Evolutionary conservation across 2,797 vertebrate species (phyloP).

Genomic region (Xiphorhynchus erythropygius): DNA sequence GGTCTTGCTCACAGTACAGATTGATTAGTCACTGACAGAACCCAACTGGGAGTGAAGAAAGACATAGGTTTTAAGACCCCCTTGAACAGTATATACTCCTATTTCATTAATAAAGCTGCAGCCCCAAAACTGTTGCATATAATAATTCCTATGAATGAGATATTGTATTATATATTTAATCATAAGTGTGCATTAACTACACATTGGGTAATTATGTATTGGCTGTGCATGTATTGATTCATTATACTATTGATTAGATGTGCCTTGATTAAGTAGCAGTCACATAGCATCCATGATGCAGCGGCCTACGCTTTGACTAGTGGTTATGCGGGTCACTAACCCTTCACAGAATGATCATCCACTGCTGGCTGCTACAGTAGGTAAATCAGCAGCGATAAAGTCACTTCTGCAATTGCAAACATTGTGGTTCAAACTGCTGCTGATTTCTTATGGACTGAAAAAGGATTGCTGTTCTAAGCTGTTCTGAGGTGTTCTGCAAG

Average conservation of each 20-base stretch:
- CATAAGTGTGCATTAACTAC: background rate
- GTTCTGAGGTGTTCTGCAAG: background rate
- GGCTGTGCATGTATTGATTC: background rate
- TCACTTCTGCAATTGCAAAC: background rate
- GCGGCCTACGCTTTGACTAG: accelerated
- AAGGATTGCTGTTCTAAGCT: background rate
- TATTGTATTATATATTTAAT: background rate
- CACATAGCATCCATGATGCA: background rate
- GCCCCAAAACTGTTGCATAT: background rate
- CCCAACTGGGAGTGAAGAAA: background rate
- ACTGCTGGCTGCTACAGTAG: background rate
- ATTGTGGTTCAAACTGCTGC: background rate
- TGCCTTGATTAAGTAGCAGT: background rate
- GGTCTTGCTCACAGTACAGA: background rate
- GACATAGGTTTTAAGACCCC: background rate
- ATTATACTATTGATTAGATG: background rate
- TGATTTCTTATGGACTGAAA: background rate
- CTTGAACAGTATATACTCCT: background rate
- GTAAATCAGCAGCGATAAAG: background rate
- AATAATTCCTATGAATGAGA: background rate
- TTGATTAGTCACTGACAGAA: background rate
- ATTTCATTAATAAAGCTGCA: background rate
- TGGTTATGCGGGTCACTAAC: background rate
- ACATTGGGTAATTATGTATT: background rate
- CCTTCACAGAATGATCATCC: background rate